phyloP scores from a whole-genome alignment of 2,888 invertebrate genomes.

The Dascillus cervinus region DNA sequence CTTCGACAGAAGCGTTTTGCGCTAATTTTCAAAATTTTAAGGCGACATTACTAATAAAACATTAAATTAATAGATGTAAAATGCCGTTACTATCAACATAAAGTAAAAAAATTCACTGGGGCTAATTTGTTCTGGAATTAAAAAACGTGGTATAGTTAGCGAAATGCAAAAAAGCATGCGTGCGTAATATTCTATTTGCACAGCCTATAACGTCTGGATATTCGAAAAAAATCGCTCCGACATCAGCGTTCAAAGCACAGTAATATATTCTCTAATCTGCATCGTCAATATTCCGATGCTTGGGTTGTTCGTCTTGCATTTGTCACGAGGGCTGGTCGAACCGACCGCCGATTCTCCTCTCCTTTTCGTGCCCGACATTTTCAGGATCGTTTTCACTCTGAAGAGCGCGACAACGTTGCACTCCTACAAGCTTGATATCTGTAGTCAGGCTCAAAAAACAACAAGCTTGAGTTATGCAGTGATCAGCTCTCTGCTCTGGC shows the following conservation, averaged over 20 bases:
- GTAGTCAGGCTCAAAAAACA: conserved; percentile 30
- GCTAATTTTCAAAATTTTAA: no score
- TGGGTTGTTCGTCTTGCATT: conserved; percentile 22
- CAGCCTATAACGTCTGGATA: no score
- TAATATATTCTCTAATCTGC: conserved; percentile 24
- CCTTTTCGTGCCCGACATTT: conserved; percentile 7
- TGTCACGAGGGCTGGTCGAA: conserved; percentile 20
- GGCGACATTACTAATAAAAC: no score
- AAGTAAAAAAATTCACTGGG: no score
- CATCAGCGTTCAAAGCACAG: conserved; percentile 8
- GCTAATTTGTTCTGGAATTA: no score
- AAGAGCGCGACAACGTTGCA: conserved; percentile 25
- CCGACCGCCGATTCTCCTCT: conserved; percentile 8
- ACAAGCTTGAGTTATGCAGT: conserved; percentile 34
- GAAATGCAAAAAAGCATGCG: no score
- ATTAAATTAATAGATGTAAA: no score
- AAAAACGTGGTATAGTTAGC: no score
- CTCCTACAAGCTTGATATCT: conserved; percentile 29
- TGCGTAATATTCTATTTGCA: no score
- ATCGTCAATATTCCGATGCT: conserved; percentile 21
- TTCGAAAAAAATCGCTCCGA: no score
- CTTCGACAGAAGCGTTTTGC: no score
- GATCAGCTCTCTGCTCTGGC: conserved; percentile 31
- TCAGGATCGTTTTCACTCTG: conserved; percentile 8
- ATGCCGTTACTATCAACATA: no score